Evolutionary conservation across 2,888 invertebrate genomes (phyloP), one percentile per base, ranked within the genome.

Genomic region (Psylliodes chrysocephalus): DNA sequence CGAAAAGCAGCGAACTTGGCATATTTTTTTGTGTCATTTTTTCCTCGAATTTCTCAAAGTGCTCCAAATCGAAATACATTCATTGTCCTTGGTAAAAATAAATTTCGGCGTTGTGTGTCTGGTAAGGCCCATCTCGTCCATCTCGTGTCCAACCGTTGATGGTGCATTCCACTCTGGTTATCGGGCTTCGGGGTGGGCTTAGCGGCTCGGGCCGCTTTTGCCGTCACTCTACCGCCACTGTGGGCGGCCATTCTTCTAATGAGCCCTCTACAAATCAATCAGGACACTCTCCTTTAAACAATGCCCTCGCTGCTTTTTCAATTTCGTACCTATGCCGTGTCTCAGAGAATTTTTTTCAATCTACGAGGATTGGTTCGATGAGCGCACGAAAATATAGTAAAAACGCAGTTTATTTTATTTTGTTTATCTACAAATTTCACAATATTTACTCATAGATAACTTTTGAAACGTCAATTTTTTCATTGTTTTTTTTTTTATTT

Each of bases 201-300:
- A 64, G 72, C 73, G 70, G 75, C 74, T 74, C 74, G 71, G 71
- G 74, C 75, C 71, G 71, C 64, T 59, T 64, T 60, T 51, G 49
- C 57, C 57, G 60, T 60, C 67, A 65, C 66, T 66, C 61, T 49
- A 59, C 60, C 73, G 72, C 73, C 75, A 73, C 76, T 75, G 77
- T 78, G 78, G 78, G 78, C 77, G 77, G 78, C 77, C 77, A 67
- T 54, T 65, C 68, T 59, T 72, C 76, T 79, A 79, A 80, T 79
- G 78, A 78, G 77, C 73, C 78, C 77, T 72, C 79, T 77, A 80
- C 80, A 80, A 80, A 80, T 80, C 80, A 80, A 80, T 80, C 79
- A 79, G 78, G 63, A 64, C 64, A 65, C 56, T 54, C 51, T 35
- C 10, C 30, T 60, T 61, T 44, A 60, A 57, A 66, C 62, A 60